phyloP scores from a whole-genome alignment of 2,797 vertebrate genomes.

The Gymnoscopelus braueri region DNA sequence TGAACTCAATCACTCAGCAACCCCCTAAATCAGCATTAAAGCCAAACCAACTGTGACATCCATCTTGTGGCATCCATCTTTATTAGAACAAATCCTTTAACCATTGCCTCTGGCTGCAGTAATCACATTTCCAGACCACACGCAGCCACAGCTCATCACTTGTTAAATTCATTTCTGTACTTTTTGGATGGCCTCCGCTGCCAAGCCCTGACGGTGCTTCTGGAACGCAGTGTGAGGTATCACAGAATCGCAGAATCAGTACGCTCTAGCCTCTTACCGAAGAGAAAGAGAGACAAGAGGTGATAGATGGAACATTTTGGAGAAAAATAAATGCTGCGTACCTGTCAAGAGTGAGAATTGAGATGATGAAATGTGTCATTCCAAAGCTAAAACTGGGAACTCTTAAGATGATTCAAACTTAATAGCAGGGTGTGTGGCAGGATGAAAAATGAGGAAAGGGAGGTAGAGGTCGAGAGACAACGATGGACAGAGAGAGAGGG shows the following conservation, averaged over 20 bases:
- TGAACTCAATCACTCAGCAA: too few relatives aligned
- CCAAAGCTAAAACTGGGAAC: too few relatives aligned
- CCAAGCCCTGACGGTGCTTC: conserved; percentile 62
- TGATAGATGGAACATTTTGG: conserved; percentile 24
- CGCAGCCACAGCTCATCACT: too few relatives aligned
- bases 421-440: neutral
- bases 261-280: conserved; percentile 30
- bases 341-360: too few relatives aligned
- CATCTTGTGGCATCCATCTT: too few relatives aligned
- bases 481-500: conserved; percentile 21
- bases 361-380: too few relatives aligned
- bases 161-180: too few relatives aligned
- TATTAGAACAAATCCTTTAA: too few relatives aligned
- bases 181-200: neutral
- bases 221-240: conserved; percentile 54
- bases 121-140: too few relatives aligned
- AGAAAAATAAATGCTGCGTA: conserved; percentile 27
- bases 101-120: too few relatives aligned
- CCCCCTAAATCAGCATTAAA: too few relatives aligned
- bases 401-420: neutral
- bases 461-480: neutral
- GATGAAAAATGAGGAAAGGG: conserved; percentile 13
- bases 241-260: conserved; percentile 50
- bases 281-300: conserved; percentile 24
- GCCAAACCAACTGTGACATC: too few relatives aligned